A percentile compares a stretch with the other conserved stretches of the same genome.
Evolutionary conservation across 2,113 vertebrate genomes (phyloP).

Genomic region (Gasterosteus nipponicus): DNA sequence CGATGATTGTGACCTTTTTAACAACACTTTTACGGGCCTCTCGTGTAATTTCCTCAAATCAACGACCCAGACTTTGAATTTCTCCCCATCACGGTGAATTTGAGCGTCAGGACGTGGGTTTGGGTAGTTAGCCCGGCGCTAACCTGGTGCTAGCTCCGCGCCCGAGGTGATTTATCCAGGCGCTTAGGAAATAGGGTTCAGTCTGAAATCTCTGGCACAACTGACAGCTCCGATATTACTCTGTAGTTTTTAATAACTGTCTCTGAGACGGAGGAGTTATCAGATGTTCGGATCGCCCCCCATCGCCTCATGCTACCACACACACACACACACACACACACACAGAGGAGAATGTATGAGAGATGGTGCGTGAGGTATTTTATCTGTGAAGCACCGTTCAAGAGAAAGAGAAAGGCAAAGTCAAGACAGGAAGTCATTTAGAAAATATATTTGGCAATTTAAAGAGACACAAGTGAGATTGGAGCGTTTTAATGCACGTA

Average conservation of each 20-base stretch:
- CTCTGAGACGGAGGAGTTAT: conserved; percentile 63
- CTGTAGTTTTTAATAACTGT: conserved; percentile 78
- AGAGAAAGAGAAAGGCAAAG: background rate
- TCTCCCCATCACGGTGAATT: conserved; percentile 7
- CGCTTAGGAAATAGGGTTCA: conserved; percentile 33
- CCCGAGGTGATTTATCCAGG: conserved; percentile 37
- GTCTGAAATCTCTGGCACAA: conserved; percentile 63
- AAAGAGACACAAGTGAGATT: background rate
- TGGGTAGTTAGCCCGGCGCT: conserved; percentile 15
- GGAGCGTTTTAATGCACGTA: background rate
- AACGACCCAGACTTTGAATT: background rate
- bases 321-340: conserved; percentile 8
- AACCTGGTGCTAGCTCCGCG: background rate
- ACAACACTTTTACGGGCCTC: background rate
- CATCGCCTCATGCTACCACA: conserved; percentile 3
- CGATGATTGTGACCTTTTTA: conserved; percentile 31
- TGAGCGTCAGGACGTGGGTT: background rate
- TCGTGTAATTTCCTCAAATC: background rate
- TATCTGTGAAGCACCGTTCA: background rate
- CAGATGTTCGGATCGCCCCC: conserved; percentile 54
- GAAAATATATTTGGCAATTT: background rate
- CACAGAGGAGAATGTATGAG: conserved; percentile 23
- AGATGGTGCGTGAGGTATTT: conserved; percentile 19
- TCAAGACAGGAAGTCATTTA: background rate
- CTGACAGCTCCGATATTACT: conserved; percentile 78